These are phyloP conservation scores for Syndactyla subalaris DNA, from an alignment of 2,797 vertebrate genomes.

Conservation along the genomic window DNA sequence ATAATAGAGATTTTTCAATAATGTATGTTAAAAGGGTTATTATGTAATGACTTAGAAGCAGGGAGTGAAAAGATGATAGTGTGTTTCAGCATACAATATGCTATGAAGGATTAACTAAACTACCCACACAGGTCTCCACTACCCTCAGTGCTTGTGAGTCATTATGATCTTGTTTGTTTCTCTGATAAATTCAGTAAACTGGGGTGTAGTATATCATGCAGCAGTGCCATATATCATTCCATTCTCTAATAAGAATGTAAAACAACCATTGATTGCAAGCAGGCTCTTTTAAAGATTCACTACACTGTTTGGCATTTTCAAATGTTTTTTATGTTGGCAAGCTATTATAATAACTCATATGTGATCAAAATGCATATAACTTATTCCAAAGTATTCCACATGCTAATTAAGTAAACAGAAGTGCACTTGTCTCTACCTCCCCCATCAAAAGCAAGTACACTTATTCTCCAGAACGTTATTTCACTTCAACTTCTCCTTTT, in stretches of 20 bases:
- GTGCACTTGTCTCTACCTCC: conserved; percentile 4
- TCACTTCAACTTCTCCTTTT: conserved; percentile 1
- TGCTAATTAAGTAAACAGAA: conserved; percentile 62
- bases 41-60: conserved; percentile 65
- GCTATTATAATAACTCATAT: conserved; percentile 49
- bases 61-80: conserved; percentile 55
- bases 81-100: conserved; percentile 33
- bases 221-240: not conserved
- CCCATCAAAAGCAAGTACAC: not conserved
- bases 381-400: conserved; percentile 43
- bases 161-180: conserved; percentile 10
- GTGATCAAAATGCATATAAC: conserved; percentile 46
- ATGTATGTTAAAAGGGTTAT: conserved; percentile 71
- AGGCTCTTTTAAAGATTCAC: conserved; percentile 7
- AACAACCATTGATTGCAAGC: conserved; percentile 32
- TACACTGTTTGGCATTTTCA: conserved; percentile 5
- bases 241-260: conserved; percentile 47
- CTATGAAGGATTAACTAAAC: conserved; percentile 36
- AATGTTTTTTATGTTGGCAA: conserved; percentile 41
- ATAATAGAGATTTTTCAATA: conserved; percentile 75
- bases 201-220: conserved; percentile 3
- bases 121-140: not conserved
- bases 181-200: conserved; percentile 56
- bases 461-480: conserved; percentile 33
- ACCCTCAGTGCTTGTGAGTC: not conserved